These are phyloP conservation scores for Deladenus siricidicola DNA, from an alignment of 2,888 invertebrate species.

Conservation along the genomic window DNA sequence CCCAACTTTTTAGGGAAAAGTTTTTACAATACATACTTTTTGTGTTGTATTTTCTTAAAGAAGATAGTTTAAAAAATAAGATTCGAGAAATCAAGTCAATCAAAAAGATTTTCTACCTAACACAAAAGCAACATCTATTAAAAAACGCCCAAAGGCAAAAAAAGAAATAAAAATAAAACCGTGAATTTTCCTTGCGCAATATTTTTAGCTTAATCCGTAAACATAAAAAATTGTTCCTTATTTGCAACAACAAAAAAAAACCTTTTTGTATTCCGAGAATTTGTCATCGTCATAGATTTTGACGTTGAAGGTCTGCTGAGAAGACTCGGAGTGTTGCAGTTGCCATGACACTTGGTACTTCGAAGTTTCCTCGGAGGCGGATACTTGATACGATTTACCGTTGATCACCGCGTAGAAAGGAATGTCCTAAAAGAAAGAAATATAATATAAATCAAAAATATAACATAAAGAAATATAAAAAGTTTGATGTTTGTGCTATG, in stretches of 20 bases:
- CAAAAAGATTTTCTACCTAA: no score
- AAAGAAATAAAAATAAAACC: conserved; percentile 2
- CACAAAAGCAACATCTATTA: neutral
- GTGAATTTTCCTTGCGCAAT: no score
- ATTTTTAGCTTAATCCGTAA: neutral
- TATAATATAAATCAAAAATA: conserved; percentile 4
- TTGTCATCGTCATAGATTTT: conserved; percentile 85
- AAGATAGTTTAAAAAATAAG: no score
- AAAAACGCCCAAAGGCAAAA: neutral
- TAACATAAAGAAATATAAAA: neutral
- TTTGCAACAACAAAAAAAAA: neutral
- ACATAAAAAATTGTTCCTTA: neutral
- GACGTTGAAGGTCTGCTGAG: conserved; percentile 71
- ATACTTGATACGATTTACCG: conserved; percentile 75
- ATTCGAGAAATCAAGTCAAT: no score
- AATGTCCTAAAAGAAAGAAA: conserved; percentile 57
- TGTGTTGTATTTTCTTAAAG: no score
- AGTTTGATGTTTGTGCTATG: neutral
- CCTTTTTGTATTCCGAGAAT: conserved; percentile 68
- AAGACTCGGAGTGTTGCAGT: conserved; percentile 73
- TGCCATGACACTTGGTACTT: conserved; percentile 91
- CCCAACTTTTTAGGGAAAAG: no score
- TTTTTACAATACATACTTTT: no score
- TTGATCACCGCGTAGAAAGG: conserved; percentile 81
- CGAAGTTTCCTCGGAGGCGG: conserved; percentile 66